Conservation (phyloP, 2,888 invertebrate species). For the Alentia gelatinosa region DNA sequence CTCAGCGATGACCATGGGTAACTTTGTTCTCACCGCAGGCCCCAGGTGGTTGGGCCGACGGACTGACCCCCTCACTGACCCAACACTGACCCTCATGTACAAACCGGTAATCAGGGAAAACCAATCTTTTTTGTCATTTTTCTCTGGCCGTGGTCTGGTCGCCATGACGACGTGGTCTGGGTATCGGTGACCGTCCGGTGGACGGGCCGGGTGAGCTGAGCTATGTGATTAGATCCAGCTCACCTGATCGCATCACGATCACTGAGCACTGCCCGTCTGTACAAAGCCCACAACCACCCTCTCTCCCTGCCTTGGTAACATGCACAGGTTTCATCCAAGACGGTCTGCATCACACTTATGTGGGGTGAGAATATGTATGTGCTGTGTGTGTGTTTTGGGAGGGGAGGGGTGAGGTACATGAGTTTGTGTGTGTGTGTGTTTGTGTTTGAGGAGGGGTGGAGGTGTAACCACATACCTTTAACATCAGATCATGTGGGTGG, state of each 20-base stretch:
- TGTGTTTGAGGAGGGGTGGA: too few species aligned
- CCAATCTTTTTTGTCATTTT: not conserved
- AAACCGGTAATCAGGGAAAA: not conserved
- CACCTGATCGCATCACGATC: not conserved
- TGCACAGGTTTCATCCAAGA: too few species aligned
- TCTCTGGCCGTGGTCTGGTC: not conserved
- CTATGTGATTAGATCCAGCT: not conserved
- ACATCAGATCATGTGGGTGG: too few species aligned
- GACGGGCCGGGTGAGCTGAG: not conserved
- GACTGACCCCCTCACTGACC: conserved; percentile 9
- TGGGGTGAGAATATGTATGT: too few species aligned
- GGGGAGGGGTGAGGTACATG: too few species aligned
- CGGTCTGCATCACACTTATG: too few species aligned
- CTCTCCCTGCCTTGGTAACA: not conserved
- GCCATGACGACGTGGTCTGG: not conserved
- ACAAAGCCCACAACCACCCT: not conserved
- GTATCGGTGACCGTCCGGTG: not conserved
- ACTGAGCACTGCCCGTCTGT: not conserved
- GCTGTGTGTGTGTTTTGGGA: too few species aligned
- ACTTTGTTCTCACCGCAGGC: not conserved
- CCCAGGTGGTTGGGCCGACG: not conserved
- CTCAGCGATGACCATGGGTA: not conserved
- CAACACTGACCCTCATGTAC: not conserved
- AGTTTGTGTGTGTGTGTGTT: too few species aligned
- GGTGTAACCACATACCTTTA: too few species aligned